Base-by-base conservation (phyloP, 2,113 vertebrate species). In the Nettapus auritus region DNA sequence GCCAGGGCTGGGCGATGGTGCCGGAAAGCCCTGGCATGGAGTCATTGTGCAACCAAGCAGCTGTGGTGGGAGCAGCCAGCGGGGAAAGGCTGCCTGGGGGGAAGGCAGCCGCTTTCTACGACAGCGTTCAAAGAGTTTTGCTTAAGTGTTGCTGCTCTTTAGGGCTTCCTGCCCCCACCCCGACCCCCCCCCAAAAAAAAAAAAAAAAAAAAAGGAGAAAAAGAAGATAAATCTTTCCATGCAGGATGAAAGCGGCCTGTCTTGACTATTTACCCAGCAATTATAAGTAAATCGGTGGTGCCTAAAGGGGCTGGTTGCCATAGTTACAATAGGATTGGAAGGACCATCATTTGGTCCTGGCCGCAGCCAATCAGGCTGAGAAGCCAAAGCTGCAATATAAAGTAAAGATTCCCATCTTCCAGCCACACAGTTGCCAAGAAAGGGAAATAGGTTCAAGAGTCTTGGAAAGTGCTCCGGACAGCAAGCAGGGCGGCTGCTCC, bases 371-470 rank as follows among this genome's bases (percentile, higher is more conserved):
- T 99, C 98, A 98, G 98, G 97, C 97, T 92, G 98, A 97, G 98
- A 98, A 98, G 98, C 98, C 98, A 95, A 97, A 98, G 98, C 99
- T 98, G 98, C 98, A 98, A 98, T 98, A 98, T 98, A 98, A 99
- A 99, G 98, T 99, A 98, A 99, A 99, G 98, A 99, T 98, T 98
- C 98, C 98, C 98, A 98, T 98, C 98, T 99, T 98, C 98, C 98
- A 98, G 98, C 98, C 98, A 98, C 98, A 98, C 98, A 97, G 98
- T 98, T 97, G 98, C 98, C 98, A 98, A 98, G 98, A 98, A 98
- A 98, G 96, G 97, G 98, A 98, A 98, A 98, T 97, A 96, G 98
- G 97, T 98, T 98, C 98, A 98, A 97, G 98, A 98, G 98, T 97
- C 97, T 94, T 94, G 98, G 97, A 97, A 98, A 98, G 98, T 98